Evolutionary conservation across 2,797 vertebrate genomes (phyloP), one percentile per base, ranked within the genome.

Genomic region (Neosalanx taihuensis): DNA sequence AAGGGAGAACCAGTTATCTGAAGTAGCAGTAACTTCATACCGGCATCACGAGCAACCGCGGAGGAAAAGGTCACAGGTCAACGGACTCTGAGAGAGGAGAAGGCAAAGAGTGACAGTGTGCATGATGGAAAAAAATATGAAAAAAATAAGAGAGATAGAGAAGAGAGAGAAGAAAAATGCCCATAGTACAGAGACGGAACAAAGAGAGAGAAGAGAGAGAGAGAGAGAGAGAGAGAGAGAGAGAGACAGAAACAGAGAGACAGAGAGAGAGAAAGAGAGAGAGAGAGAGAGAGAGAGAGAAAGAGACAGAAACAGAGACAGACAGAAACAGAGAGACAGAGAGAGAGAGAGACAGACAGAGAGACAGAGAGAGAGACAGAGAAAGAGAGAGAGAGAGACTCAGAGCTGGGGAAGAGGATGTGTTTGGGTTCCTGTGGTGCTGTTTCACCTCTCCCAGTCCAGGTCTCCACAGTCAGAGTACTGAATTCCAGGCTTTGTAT

Each of bases 381-480:
- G 1, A 41, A 72, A 60, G 61, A 26, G n/a, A 20, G 2, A 23
- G 3, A 20, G 15, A 17, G 35, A n/a, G 9, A 61, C 23, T 23
- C 30, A 81, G 79, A 65, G 20, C 23, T 26, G n/a, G 56, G 31
- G 7, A 13, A 77, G 81, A 85, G 86, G 85, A 75, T 17, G 49
- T 3, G 49, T 53, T 65, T 73, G 82, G 82, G 91, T 92, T 92
- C 91, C 92, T 88, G 82, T 79, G 37, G 81, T 89, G 89, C 84
- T 84, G 87, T 72, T 84, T 86, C 82, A 79, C 77, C 81, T 85
- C 86, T 87, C 64, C 7, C 72, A 86, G 83, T 85, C 86, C 88
- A 89, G 88, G 84, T 78, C 87, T 84, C 87, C 89, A 88, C 66
- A 72, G 88, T 76, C 81, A 76, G 90, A 88, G 92, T 92, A 90